phyloP scores from a whole-genome alignment of 1,140 invertebrate genomes.

The Pogonognathellus flavescens region DNA sequence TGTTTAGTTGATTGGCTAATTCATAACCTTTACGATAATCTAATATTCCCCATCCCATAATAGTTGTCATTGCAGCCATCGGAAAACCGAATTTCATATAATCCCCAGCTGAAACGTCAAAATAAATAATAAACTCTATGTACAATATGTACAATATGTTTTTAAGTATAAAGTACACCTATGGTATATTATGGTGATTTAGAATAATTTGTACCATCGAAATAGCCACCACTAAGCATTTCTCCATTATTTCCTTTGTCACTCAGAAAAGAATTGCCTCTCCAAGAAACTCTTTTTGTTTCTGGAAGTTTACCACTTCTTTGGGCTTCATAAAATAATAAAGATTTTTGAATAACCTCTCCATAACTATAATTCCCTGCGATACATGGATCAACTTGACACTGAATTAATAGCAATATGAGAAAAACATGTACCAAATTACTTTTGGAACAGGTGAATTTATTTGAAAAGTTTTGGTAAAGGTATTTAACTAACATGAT shows the following conservation, averaged over 20 bases:
- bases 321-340: slow-evolving; percentile 71
- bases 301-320: slow-evolving; percentile 69
- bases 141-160: too few relatives aligned
- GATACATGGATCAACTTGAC: too few relatives aligned
- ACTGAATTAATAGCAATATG: too few relatives aligned
- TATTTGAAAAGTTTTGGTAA: too few relatives aligned
- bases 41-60: slow-evolving; percentile 76
- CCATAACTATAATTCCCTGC: slow-evolving; percentile 64
- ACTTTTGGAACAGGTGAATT: too few relatives aligned
- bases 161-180: too few relatives aligned
- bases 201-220: slow-evolving; percentile 69
- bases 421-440: too few relatives aligned
- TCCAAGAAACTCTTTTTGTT: slow-evolving; percentile 69
- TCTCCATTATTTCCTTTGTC: slow-evolving; percentile 69
- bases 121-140: too few relatives aligned
- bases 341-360: slow-evolving; percentile 68
- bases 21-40: slow-evolving; percentile 74
- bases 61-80: slow-evolving; percentile 75
- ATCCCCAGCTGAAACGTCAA: slow-evolving; percentile 74
- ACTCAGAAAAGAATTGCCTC: slow-evolving; percentile 69
- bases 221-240: slow-evolving; percentile 71
- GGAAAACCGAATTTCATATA: slow-evolving; percentile 79
- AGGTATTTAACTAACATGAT: too few relatives aligned
- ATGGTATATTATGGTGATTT: too few relatives aligned
- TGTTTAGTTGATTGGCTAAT: slow-evolving; percentile 70